Conservation (phyloP, 2,888 invertebrate species). For the Dexiosoma caninum region DNA sequence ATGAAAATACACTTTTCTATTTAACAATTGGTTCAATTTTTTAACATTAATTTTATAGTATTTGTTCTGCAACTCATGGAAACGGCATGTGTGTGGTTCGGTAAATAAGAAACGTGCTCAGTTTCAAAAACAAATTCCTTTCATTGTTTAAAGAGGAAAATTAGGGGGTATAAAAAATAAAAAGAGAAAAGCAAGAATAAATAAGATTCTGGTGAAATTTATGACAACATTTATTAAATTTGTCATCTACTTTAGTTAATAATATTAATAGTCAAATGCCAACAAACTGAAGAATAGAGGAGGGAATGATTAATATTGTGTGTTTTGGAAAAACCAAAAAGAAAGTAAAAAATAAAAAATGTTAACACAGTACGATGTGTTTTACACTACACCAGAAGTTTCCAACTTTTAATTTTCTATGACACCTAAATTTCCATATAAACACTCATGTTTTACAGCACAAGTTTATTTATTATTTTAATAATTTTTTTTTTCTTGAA, state of each 20-base stretch:
- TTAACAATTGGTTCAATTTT: neutral
- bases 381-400: too few species aligned
- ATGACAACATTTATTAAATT: constrained; percentile 59
- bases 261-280: constrained; percentile 25
- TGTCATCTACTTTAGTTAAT: constrained; percentile 57
- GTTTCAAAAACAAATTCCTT: neutral
- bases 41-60: constrained; percentile 1
- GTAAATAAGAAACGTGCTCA: constrained; percentile 26
- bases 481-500: too few species aligned
- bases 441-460: too few species aligned
- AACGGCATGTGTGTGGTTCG: constrained; percentile 13
- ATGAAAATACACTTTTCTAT: neutral
- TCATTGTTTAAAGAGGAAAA: neutral
- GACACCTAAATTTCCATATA: too few species aligned
- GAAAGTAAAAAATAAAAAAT: neutral
- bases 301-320: constrained; percentile 5
- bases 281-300: constrained; percentile 1
- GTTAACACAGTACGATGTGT: too few species aligned
- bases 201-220: constrained; percentile 38
- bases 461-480: too few species aligned
- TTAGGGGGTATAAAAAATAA: neutral
- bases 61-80: neutral
- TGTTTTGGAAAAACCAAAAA: neutral
- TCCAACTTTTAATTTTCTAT: too few species aligned
- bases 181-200: neutral